Evolutionary conservation across 2,113 vertebrate genomes (phyloP).

Genomic region (Oncorhynchus mykiss): DNA sequence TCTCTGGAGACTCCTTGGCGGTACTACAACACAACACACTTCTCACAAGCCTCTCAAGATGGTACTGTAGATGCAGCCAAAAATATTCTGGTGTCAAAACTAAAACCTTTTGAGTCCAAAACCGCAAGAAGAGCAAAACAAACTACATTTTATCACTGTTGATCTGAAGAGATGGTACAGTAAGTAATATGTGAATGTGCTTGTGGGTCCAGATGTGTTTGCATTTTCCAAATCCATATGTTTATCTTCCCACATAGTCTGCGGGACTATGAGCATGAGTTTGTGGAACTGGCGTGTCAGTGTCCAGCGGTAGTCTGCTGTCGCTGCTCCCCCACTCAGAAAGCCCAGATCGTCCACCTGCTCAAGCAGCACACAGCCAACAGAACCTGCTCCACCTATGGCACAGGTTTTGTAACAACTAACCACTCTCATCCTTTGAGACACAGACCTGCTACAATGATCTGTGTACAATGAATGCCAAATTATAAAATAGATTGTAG

Average conservation of each 20-base stretch:
- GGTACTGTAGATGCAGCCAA: conserved; percentile 38
- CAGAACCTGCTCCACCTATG: conserved; percentile 82
- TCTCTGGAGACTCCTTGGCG: conserved; percentile 96
- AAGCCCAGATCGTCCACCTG: conserved; percentile 89
- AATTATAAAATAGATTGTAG: too few relatives aligned
- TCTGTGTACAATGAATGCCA: too few relatives aligned
- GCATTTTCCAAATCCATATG: conserved; percentile 47
- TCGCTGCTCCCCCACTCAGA: conserved; percentile 95
- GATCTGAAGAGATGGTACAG: background rate
- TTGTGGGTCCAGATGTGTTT: conserved; percentile 82
- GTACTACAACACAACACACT: conserved; percentile 63
- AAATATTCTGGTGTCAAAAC: conserved; percentile 5
- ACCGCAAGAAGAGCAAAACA: background rate
- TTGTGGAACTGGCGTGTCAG: conserved; percentile 95
- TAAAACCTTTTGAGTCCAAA: conserved; percentile 10
- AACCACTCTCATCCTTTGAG: background rate
- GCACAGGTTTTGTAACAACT: too few relatives aligned
- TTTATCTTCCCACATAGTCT: conserved; percentile 74
- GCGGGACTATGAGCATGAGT: conserved; percentile 93
- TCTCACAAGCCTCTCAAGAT: conserved; percentile 9
- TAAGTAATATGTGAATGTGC: conserved; percentile 90
- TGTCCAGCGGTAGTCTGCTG: conserved; percentile 97
- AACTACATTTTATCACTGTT: background rate
- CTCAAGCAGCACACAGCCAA: conserved; percentile 87
- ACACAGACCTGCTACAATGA: too few relatives aligned